phyloP scores from a whole-genome alignment of 2,113 vertebrate species.

The Cathartes aura region DNA sequence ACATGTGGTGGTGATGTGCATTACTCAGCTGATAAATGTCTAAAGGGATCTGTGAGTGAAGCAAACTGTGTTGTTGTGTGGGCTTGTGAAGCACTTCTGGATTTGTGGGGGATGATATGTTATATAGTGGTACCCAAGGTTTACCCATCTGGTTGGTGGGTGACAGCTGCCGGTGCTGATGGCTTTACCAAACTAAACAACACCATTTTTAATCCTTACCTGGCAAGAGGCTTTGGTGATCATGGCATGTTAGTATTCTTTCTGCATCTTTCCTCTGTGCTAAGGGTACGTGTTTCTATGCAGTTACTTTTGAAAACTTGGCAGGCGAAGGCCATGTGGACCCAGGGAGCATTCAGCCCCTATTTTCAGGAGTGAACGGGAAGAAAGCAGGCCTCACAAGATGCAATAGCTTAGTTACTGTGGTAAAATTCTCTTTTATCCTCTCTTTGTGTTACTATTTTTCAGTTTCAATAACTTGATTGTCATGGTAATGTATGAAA shows the following conservation, averaged over 20 bases:
- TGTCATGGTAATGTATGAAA: neutral
- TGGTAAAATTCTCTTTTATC: neutral
- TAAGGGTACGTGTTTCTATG: neutral
- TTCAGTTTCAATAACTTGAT: neutral
- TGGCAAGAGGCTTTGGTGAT: neutral
- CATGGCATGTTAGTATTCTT: neutral
- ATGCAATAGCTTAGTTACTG: neutral
- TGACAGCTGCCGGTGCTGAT: neutral
- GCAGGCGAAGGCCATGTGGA: neutral
- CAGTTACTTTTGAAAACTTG: neutral
- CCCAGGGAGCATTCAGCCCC: neutral
- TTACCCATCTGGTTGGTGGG: neutral
- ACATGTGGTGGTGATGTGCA: neutral
- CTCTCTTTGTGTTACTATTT: neutral
- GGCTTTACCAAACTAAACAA: neutral
- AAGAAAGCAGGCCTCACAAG: neutral
- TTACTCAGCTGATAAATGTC: constrained; percentile 43
- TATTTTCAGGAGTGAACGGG: neutral
- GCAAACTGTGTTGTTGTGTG: neutral
- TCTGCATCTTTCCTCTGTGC: neutral
- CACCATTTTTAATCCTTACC: neutral
- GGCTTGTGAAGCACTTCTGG: constrained; percentile 19
- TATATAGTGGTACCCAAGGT: neutral
- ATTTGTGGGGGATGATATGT: neutral
- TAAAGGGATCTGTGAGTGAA: constrained; percentile 1